Evolutionary conservation across 2,113 vertebrate genomes (phyloP).

Genomic region (human (Homo sapiens)): DNA sequence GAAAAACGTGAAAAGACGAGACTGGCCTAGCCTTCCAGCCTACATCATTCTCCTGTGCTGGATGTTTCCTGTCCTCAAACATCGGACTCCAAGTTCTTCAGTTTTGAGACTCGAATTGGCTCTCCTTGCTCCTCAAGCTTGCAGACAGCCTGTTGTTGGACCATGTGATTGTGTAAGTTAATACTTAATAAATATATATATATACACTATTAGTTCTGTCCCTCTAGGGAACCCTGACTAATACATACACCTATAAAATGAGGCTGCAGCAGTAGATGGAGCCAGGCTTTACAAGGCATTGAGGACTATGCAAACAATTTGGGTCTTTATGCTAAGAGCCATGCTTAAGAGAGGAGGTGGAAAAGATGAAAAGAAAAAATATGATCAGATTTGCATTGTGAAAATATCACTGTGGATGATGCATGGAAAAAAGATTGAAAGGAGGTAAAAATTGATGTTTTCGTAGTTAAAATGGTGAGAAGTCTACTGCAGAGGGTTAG

Average conservation of each 20-base stretch:
- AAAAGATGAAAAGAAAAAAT: background rate
- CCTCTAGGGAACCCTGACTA: no score
- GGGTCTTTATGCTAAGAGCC: background rate
- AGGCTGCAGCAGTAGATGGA: background rate
- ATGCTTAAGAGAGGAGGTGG: background rate
- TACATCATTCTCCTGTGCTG: no score
- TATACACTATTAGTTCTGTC: no score
- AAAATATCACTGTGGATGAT: background rate
- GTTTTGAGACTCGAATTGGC: no score
- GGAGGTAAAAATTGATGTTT: constrained; percentile 47
- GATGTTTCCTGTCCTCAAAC: no score
- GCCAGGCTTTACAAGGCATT: background rate
- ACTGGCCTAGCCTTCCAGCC: no score
- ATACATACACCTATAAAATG: background rate
- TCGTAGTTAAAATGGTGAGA: constrained; percentile 4
- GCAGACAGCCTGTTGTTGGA: no score
- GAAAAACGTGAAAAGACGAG: no score
- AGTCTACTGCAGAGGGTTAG: background rate
- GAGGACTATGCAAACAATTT: background rate
- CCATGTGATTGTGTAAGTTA: no score
- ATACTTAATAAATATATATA: no score
- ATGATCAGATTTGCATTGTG: constrained; percentile 13
- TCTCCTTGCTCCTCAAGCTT: no score
- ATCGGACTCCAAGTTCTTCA: no score
- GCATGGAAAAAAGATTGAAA: background rate